Evolutionary conservation across 2,113 vertebrate genomes (phyloP), one percentile per base, ranked within the genome.

Genomic region (Ictidomys tridecemlineatus): DNA sequence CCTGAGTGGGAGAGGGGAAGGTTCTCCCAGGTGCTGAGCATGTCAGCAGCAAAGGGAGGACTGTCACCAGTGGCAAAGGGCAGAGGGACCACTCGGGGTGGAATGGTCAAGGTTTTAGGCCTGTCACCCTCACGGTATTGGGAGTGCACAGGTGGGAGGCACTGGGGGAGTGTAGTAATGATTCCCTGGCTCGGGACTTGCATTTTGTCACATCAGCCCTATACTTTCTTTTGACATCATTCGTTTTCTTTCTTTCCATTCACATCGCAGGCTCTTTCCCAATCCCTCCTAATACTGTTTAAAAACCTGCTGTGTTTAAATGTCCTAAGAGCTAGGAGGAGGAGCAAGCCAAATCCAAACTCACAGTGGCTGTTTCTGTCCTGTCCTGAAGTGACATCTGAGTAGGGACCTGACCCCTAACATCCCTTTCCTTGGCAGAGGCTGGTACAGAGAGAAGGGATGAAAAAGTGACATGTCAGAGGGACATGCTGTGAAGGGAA

Each of bases 31-130:
- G 86, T 91, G 51, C 24, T 65, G 53, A 28, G 6, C 10, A 1
- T 30, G 26, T 37, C 37, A 17, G 30, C n/a, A 8, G 24, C 18
- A 0, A 9, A 39, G 1, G 6, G 42, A 56, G 24, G 13, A 30
- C 16, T n/a, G 0, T 0, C 1, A 13, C 5, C 26, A 42, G 32
- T 11, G 45, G 4, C 28, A 42, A 89, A 51, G 4, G 8, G 28
- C 82, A 12, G 1, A 28, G 51, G 10, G 8, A 13, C 18, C 61
- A 20, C 37, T 12, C 5, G 56, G 74, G 16, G 11, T 53, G 34
- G 16, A 17, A n/a, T 14, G 48, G 48, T 0, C 10, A 26, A 74
- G 4, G 6, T 5, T 34, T 72, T 48, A 32, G n/a, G 4, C 32
- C 26, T 17, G 12, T 30, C 12, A 14, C 32, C 4, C 2, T 13